These are phyloP conservation scores for Columba janthina DNA, from an alignment of 2,113 vertebrate species.

Conservation along the genomic window DNA sequence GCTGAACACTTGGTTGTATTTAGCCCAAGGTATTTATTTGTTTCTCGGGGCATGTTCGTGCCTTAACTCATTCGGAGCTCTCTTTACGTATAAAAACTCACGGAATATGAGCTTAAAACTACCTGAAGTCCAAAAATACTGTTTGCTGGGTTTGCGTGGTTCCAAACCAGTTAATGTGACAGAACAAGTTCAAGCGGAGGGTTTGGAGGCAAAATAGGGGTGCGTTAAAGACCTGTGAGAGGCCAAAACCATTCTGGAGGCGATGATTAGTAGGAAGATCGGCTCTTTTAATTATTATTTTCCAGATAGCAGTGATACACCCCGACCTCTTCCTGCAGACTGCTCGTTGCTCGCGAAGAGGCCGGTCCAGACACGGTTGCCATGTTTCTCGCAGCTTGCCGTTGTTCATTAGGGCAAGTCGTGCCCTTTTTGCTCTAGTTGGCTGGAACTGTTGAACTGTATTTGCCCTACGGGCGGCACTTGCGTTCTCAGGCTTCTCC, in stretches of 20 bases:
- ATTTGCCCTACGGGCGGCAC: not conserved
- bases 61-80: conserved; percentile 54
- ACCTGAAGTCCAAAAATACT: not conserved
- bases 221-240: not conserved
- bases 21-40: conserved; percentile 53
- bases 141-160: not conserved
- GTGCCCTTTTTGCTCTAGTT: not conserved
- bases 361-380: not conserved
- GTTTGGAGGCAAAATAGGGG: not conserved
- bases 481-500: not conserved
- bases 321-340: not conserved
- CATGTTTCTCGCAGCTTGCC: conserved; percentile 38
- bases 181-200: not conserved
- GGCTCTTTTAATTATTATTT: not conserved
- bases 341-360: not conserved
- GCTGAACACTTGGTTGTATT: conserved; percentile 31
- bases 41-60: conserved; percentile 39
- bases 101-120: not conserved
- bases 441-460: not conserved
- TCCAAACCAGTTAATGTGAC: not conserved
- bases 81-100: not conserved
- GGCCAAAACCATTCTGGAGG: not conserved
- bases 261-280: not conserved
- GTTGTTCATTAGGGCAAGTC: not conserved
- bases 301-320: not conserved